Percentiles rank a stretch among this genome's conserved stretches.
These are phyloP conservation scores for Trididemnum clinides DNA, from an alignment of 23 tunicate genomes.

Conservation along the genomic window DNA sequence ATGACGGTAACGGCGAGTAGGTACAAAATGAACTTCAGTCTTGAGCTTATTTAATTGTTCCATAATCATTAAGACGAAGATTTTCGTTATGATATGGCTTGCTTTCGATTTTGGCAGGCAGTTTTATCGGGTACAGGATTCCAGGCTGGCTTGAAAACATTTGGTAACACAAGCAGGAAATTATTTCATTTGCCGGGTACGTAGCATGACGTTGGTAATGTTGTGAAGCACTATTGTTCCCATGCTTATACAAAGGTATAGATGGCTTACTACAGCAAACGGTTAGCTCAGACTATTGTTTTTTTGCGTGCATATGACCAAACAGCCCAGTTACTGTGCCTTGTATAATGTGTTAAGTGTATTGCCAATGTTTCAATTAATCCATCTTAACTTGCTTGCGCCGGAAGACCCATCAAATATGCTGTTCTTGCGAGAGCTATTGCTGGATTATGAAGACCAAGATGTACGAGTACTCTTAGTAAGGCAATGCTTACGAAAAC, in stretches of 20 bases:
- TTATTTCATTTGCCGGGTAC: slow-evolving; percentile 1
- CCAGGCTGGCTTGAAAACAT: not conserved
- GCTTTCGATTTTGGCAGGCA: not conserved
- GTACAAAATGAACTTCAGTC: too few relatives aligned
- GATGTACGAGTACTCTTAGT: too few relatives aligned
- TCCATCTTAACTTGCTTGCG: not conserved
- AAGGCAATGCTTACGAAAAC: too few relatives aligned
- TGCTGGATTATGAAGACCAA: slow-evolving; percentile 6
- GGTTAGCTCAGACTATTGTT: not conserved
- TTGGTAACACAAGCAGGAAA: not conserved
- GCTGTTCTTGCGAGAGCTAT: not conserved
- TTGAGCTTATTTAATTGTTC: too few relatives aligned
- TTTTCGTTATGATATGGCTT: slow-evolving; percentile 1
- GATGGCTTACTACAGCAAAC: not conserved
- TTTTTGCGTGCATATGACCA: not conserved
- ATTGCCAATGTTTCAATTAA: not conserved
- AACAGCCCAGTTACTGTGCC: not conserved
- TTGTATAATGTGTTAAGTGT: not conserved
- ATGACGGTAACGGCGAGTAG: not conserved
- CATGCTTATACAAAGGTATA: not conserved
- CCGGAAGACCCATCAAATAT: not conserved
- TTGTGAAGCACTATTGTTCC: too few relatives aligned
- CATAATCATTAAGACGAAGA: not conserved
- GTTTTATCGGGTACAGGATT: not conserved
- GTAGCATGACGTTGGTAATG: too few relatives aligned